These are phyloP conservation scores for Tragelaphus scriptus DNA, from an alignment of 2,113 vertebrate species.

Conservation along the genomic window DNA sequence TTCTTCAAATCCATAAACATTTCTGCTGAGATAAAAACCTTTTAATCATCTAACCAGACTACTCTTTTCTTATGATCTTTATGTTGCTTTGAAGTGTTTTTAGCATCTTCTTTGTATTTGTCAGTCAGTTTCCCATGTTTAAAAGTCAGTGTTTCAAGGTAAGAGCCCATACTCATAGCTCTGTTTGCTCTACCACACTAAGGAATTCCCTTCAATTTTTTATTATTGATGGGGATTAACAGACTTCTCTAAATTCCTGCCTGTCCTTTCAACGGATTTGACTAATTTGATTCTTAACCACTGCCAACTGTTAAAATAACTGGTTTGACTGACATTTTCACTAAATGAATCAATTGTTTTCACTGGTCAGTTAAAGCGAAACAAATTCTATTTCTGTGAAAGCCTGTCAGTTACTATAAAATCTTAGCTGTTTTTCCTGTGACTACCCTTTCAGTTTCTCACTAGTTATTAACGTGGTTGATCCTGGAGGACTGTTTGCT, in stretches of 20 bases:
- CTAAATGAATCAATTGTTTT: not conserved
- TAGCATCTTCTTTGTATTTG: not conserved
- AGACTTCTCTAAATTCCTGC: not conserved
- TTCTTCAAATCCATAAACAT: not conserved
- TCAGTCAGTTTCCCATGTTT: not conserved
- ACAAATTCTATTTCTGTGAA: not conserved
- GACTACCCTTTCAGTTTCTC: conserved; percentile 49
- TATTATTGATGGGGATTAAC: not conserved
- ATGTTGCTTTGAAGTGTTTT: not conserved
- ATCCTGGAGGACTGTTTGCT: conserved; percentile 52
- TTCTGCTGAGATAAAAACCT: not conserved
- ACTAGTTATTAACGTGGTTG: conserved; percentile 60
- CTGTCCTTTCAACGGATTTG: not conserved
- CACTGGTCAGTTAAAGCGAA: not conserved
- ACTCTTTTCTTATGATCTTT: not conserved
- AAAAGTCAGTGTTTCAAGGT: not conserved
- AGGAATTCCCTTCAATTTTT: not conserved
- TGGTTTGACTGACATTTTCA: not conserved
- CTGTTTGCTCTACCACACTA: not conserved
- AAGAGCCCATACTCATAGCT: not conserved
- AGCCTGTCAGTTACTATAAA: not conserved
- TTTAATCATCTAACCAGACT: not conserved
- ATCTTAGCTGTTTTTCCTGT: not conserved
- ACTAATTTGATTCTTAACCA: not conserved
- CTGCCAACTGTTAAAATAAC: conserved; percentile 5